Conservation (phyloP, 2,888 invertebrate genomes). For the Leucophenga montana region DNA sequence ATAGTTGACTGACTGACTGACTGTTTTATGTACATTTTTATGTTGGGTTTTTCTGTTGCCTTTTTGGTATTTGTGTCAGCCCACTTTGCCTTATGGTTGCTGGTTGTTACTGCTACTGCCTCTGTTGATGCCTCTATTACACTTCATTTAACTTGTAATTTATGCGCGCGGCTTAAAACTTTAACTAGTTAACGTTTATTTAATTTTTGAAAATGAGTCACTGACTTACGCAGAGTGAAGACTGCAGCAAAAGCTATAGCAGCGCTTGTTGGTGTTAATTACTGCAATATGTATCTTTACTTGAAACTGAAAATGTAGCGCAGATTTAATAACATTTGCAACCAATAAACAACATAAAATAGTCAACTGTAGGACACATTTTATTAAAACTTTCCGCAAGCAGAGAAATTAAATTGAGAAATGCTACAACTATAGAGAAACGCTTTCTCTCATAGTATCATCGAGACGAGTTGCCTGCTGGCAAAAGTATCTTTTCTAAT, state of each 20-base stretch:
- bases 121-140: slow-evolving; percentile 39
- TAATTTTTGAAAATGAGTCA: slow-evolving; percentile 47
- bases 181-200: slow-evolving; percentile 65
- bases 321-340: slow-evolving; percentile 58
- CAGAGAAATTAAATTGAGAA: slow-evolving; percentile 48
- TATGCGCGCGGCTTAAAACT: slow-evolving; percentile 55
- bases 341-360: slow-evolving; percentile 44
- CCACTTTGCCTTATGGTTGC: background rate
- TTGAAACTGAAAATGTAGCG: slow-evolving; percentile 59
- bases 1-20: slow-evolving; percentile 10
- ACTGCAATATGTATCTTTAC: slow-evolving; percentile 50
- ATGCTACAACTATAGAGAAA: slow-evolving; percentile 2
- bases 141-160: slow-evolving; percentile 57
- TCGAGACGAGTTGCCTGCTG: slow-evolving; percentile 8
- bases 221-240: slow-evolving; percentile 31
- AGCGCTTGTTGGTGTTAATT: slow-evolving; percentile 39
- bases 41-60: background rate
- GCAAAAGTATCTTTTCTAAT: slow-evolving; percentile 49
- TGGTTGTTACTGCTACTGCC: background rate
- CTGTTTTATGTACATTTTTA: background rate
- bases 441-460: background rate
- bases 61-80: background rate
- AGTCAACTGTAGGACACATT: slow-evolving; percentile 32
- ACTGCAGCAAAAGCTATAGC: slow-evolving; percentile 2
- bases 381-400: slow-evolving; percentile 49